A percentile compares a stretch with the other conserved stretches of the same genome.
Evolutionary conservation across 2,797 vertebrate genomes (phyloP).

Genomic region (Sebastes hubbsi): DNA sequence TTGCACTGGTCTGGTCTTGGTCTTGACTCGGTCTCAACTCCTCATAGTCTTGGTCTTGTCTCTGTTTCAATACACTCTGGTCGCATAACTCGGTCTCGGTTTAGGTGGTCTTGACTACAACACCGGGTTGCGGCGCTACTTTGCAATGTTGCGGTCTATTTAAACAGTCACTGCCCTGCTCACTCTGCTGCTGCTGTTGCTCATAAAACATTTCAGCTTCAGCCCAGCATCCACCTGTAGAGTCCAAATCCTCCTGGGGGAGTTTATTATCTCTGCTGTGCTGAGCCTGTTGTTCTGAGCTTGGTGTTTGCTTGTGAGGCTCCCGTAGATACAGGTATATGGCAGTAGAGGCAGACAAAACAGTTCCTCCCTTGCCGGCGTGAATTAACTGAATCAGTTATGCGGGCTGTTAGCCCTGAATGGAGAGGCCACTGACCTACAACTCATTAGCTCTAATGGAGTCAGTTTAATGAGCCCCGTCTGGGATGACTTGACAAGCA

Average conservation of each 20-base stretch:
- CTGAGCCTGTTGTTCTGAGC: neutral
- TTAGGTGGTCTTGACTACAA: neutral
- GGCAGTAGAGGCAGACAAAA: neutral
- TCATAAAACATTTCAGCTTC: neutral
- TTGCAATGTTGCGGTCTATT: neutral
- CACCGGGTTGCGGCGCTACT: neutral
- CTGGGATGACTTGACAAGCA: constrained; percentile 67
- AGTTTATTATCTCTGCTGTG: neutral
- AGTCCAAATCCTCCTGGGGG: neutral
- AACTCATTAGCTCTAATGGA: constrained; percentile 82
- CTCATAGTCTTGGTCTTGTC: too few species aligned
- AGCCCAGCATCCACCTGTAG: neutral
- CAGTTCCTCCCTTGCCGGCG: neutral
- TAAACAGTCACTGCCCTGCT: neutral
- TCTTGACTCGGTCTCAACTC: too few species aligned
- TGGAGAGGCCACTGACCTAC: constrained; percentile 68
- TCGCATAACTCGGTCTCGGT: too few species aligned
- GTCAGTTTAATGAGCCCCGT: constrained; percentile 75
- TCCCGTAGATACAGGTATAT: neutral
- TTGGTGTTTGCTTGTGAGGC: neutral
- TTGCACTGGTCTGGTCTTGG: too few species aligned
- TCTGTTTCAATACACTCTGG: too few species aligned
- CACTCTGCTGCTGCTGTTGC: neutral
- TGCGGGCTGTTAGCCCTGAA: constrained; percentile 58
- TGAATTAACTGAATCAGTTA: constrained; percentile 53